These are phyloP conservation scores for Calcarius lapponicus DNA, from an alignment of 2,797 vertebrate genomes.

Conservation along the genomic window DNA sequence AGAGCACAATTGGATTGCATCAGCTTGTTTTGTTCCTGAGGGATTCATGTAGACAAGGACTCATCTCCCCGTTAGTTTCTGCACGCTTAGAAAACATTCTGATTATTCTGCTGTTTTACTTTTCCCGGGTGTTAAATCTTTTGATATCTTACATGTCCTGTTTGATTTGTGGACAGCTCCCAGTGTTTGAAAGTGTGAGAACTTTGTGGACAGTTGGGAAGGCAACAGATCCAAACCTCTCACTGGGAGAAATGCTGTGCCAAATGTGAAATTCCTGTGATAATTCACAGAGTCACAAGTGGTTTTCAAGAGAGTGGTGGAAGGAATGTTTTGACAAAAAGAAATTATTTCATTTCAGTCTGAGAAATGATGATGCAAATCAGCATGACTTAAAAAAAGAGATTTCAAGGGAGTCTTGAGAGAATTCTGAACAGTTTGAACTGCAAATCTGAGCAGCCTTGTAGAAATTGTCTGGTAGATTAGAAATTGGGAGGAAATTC, in stretches of 20 bases:
- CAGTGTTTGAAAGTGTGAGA: not conserved
- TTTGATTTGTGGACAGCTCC: not conserved
- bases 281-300: not conserved
- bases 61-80: not conserved
- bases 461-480: not conserved
- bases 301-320: not conserved
- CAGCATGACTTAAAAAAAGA: not conserved
- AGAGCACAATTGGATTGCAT: not conserved
- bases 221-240: not conserved
- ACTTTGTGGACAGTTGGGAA: not conserved
- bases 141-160: not conserved
- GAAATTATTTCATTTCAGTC: not conserved
- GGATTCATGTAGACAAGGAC: not conserved
- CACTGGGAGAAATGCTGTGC: not conserved
- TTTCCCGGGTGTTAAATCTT: not conserved
- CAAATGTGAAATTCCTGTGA: not conserved
- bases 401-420: constrained; percentile 5
- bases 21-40: not conserved
- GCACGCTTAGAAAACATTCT: not conserved
- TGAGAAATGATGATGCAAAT: constrained; percentile 45
- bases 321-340: constrained; percentile 12
- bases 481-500: not conserved
- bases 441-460: not conserved
- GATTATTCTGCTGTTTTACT: not conserved
- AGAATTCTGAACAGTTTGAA: not conserved